Base-by-base conservation (phyloP, 2,797 vertebrate species). In the Hydrophis major region DNA sequence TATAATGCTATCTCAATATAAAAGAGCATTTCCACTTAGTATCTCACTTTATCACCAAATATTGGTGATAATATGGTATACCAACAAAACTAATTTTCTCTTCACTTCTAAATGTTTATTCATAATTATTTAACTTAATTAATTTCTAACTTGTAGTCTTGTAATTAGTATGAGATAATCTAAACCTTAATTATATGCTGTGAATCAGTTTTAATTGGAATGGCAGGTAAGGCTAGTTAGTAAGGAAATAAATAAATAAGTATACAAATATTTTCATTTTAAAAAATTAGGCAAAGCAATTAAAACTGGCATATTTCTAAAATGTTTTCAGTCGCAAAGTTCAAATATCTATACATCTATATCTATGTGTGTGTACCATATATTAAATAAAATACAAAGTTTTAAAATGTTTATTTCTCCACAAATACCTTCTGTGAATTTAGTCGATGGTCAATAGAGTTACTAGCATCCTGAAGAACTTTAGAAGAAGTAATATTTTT, bases 391-490 rank as follows among this genome's bases (percentile, higher is more conserved):
- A 94, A 93, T 61, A 32, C 25, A 32, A 57, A 56, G 87, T 55
- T 94, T 61, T 69, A 93, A 91, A 63, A n/a, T 53, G 4, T 90
- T 42, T 27, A 27, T 93, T 93, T 95, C 56, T 2, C 59, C 87
- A 93, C 88, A 96, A 95, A 32, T 98, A 99, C 99, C 98, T 98
- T 99, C 96, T 99, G 98, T 7, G 98, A 93, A 96, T 96, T 96
- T 88, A 94, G 95, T 95, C 97, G 97, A 95, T 98, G 96, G 92
- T 98, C 98, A 93, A 98, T 97, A 37, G 98, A 99, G 97, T 99
- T 99, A 96, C 99, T 99, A 97, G 99, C 96, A 95, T 99, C 99
- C 94, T 99, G 99, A 93, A 99, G 98, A 92, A 99, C 98, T 96
- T 99, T 99, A 91, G 97, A 97, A 95, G 98, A 97, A 90, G 98